Base-by-base conservation (phyloP, 2,113 vertebrate genomes). In the Sigmodon hispidus region DNA sequence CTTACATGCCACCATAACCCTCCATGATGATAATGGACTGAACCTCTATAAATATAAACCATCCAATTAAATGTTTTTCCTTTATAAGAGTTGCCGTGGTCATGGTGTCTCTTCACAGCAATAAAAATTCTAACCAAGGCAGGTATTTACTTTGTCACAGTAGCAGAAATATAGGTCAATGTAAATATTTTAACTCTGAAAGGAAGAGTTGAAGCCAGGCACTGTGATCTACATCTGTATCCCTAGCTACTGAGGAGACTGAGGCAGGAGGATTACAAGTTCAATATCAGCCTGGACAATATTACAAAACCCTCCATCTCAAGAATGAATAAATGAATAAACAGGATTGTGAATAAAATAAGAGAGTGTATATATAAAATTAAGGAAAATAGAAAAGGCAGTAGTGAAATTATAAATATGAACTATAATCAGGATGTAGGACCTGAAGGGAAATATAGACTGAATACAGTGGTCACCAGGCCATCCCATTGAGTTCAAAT, bases 381-480 rank as follows among this genome's bases (percentile, higher is more conserved):
- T 57, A 81, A 45, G n/a, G n/a, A 26, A 59, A 88, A 92, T 29
- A 15, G 72, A 4, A 61, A 87, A 87, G 36, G 29, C 70, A 65
- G 19, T 12, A 48, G 76, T 10, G 57, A 87, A 90, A 80, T 84
- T 36, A 67, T 36, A 96, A 90, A 45, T 26, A 67, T n/a, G 34
- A 21, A 67, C 24, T 69, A 40, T 73, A 86, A 61, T 7, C 3
- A 75, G 16, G 17, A 63, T 89, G 55, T 22, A 9, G 36, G 1
- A 65, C 11, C 36, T 40, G 24, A 45, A 87, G 73, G 29, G 29
- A 87, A 87, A 90, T 19, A 24, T 0, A 0, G 19, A 50, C 21
- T 1, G 1, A 17, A 45, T 24, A 0, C 22, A 26, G n/a, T 55
- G 29, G n/a, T n/a, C 70, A 50, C 26, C 1, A 3, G 21, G 0